Conservation (phyloP, 53 echinoderm and acorn worm species). For the Echinarachnius parma region DNA sequence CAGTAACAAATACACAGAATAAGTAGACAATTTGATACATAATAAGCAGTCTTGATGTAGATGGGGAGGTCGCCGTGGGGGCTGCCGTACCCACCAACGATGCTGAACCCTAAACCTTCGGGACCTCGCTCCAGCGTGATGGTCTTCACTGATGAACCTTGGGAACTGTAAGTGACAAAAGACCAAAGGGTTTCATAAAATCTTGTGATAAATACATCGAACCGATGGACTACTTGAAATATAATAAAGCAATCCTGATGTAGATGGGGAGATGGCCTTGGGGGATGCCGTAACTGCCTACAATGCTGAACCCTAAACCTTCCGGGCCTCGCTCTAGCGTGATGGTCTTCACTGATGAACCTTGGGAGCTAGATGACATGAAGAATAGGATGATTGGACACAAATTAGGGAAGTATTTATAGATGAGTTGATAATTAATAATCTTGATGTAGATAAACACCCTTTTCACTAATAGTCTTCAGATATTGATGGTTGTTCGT, state of each 20-base stretch:
- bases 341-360: too few relatives aligned
- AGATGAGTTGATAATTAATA: too few relatives aligned
- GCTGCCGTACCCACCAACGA: constrained; percentile 86
- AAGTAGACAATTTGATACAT: not conserved
- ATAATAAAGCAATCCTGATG: constrained; percentile 89
- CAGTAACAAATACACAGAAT: not conserved
- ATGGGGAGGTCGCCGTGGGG: constrained; percentile 98
- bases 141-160: constrained; percentile 62
- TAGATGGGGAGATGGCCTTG: constrained; percentile 91
- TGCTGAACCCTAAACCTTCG: constrained; percentile 94
- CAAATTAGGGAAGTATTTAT: too few relatives aligned
- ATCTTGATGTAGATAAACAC: constrained; percentile 86
- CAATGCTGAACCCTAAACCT: constrained; percentile 86
- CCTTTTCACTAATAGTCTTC: constrained; percentile 75
- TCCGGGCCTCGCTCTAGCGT: constrained; percentile 74
- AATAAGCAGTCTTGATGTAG: constrained; percentile 85
- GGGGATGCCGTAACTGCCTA: constrained; percentile 76
- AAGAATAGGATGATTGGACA: too few relatives aligned
- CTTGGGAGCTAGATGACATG: too few relatives aligned
- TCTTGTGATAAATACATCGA: too few relatives aligned
- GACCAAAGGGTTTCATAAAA: too few relatives aligned
- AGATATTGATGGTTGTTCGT: too few relatives aligned
- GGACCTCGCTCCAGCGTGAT: constrained; percentile 78
- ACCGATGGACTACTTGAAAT: too few relatives aligned
- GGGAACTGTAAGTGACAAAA: too few relatives aligned